A percentile compares a stretch with the other conserved stretches of the same genome.
phyloP scores from a whole-genome alignment of 2,113 vertebrate species.

The Gobio gobio region DNA sequence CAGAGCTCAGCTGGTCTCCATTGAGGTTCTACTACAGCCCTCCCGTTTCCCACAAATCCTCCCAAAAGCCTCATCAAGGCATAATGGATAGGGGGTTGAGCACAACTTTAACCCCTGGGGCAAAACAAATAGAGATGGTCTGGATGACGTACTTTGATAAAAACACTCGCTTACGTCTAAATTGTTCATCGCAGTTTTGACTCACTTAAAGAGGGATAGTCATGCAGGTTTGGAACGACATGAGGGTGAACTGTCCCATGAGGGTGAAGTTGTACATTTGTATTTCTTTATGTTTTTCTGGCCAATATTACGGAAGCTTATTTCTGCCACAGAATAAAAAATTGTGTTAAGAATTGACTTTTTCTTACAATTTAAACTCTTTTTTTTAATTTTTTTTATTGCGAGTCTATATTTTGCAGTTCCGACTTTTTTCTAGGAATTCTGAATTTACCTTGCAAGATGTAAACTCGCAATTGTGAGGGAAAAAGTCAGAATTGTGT shows the following conservation, averaged over 20 bases:
- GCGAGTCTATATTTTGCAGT: no score
- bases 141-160: background rate
- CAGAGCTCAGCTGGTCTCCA: conserved; percentile 31
- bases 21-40: background rate
- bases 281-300: background rate
- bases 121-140: conserved; percentile 6
- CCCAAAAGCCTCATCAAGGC: conserved; percentile 39
- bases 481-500: background rate
- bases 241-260: background rate
- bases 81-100: conserved; percentile 31
- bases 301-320: background rate
- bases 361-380: no score
- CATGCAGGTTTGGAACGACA: background rate
- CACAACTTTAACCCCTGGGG: conserved; percentile 35
- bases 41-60: conserved; percentile 36
- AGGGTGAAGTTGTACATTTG: background rate
- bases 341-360: no score
- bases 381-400: no score
- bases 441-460: no score
- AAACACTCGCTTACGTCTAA: background rate
- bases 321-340: no score
- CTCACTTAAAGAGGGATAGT: background rate
- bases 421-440: no score
- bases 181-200: background rate
- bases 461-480: background rate